A percentile compares a stretch with the other conserved stretches of the same genome.
Conservation (phyloP, 2,113 vertebrate species). For the Lynx canadensis region DNA sequence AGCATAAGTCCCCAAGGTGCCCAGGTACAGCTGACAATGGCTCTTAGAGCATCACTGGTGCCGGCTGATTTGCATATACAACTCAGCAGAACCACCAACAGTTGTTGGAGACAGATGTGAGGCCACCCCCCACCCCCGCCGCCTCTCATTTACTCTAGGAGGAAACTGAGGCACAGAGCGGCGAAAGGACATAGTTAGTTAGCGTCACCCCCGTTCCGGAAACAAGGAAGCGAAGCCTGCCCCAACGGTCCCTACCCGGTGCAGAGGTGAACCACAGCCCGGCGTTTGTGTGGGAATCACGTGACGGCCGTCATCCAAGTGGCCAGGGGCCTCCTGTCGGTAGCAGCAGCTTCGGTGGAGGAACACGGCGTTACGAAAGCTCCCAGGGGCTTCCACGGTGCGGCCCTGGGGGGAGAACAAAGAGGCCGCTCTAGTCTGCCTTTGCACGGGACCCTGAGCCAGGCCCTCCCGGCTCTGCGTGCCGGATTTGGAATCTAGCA, state of each 20-base stretch:
- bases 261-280: fast-evolving
- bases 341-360: background rate
- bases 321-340: fast-evolving
- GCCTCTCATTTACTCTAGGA: background rate
- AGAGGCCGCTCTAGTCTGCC: background rate
- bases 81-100: background rate
- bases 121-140: background rate
- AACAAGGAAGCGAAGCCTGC: background rate
- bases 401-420: background rate
- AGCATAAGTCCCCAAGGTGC: background rate
- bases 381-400: background rate
- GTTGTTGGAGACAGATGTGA: background rate
- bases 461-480: background rate
- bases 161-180: background rate
- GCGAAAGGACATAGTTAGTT: background rate
- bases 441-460: background rate
- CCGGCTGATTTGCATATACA: background rate
- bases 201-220: background rate
- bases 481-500: background rate
- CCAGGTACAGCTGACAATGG: background rate
- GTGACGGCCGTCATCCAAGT: fast-evolving
- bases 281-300: background rate
- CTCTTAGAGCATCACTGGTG: background rate
- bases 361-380: fast-evolving
- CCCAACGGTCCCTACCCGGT: background rate